A percentile compares a stretch with the other conserved stretches of the same genome.
phyloP scores from a whole-genome alignment of 2,113 vertebrate genomes.

The Thryonomys swinderianus region DNA sequence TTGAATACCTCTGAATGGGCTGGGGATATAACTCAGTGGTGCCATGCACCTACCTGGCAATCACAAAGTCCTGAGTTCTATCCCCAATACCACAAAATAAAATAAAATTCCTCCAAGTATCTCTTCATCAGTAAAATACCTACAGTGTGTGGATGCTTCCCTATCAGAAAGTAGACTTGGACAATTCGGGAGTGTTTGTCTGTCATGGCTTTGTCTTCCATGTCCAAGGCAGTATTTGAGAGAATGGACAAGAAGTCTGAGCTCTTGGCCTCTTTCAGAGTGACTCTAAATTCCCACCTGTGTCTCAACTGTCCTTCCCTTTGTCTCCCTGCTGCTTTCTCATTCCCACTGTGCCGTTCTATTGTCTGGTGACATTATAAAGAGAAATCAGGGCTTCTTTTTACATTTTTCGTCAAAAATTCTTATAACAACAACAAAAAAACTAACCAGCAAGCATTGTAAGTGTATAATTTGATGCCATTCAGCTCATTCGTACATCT shows the following conservation, averaged over 20 bases:
- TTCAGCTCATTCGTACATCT: not conserved
- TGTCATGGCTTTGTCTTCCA: not conserved
- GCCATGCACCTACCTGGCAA: too few relatives aligned
- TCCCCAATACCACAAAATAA: too few relatives aligned
- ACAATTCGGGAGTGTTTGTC: not conserved
- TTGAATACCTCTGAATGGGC: not conserved
- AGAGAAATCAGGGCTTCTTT: not conserved
- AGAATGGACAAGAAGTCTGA: not conserved
- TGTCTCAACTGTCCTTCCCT: accelerated
- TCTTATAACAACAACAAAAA: not conserved
- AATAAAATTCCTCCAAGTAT: not conserved
- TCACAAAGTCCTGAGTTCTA: too few relatives aligned
- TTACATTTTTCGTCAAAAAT: not conserved
- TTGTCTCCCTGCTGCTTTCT: too few relatives aligned
- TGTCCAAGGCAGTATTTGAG: not conserved
- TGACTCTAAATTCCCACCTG: not conserved
- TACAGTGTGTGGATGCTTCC: not conserved
- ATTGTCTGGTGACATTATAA: not conserved
- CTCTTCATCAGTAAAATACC: not conserved
- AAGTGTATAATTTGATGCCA: not conserved
- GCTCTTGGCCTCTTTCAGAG: not conserved
- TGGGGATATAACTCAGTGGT: too few relatives aligned
- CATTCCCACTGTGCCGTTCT: not conserved
- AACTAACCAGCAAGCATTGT: not conserved
- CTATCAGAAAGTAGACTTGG: not conserved